A percentile compares a stretch with the other conserved stretches of the same genome.
Evolutionary conservation across 2,888 invertebrate genomes (phyloP).

Genomic region (Venusia cambrica): DNA sequence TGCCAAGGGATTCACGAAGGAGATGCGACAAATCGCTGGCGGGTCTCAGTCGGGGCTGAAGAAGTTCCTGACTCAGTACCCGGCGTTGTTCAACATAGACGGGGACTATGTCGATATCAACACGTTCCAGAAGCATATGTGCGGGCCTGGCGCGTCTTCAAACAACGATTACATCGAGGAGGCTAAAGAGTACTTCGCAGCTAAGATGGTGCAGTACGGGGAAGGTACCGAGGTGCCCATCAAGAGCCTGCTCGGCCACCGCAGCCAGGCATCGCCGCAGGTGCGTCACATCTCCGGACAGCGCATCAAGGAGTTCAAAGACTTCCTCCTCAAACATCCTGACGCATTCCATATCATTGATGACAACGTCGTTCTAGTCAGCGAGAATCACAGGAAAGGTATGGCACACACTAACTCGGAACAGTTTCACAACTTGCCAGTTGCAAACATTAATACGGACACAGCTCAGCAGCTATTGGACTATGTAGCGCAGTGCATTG

Average conservation of each 20-base stretch:
- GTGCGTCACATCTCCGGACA: slow-evolving; percentile 97
- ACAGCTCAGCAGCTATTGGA: slow-evolving; percentile 90
- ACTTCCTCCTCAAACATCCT: slow-evolving; percentile 91
- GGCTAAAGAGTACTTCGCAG: slow-evolving; percentile 98
- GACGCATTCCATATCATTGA: slow-evolving; percentile 93
- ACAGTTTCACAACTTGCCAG: slow-evolving; percentile 85
- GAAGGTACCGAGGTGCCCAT: slow-evolving; percentile 98
- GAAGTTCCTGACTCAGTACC: slow-evolving; percentile 98
- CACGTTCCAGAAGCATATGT: slow-evolving; percentile 84
- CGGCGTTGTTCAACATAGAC: slow-evolving; percentile 96
- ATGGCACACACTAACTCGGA: slow-evolving; percentile 84
- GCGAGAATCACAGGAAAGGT: slow-evolving; percentile 84
- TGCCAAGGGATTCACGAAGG: slow-evolving; percentile 98
- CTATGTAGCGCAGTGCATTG: slow-evolving; percentile 91
- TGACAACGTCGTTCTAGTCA: slow-evolving; percentile 90
- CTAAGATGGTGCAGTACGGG: slow-evolving; percentile 97
- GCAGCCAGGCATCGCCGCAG: slow-evolving; percentile 97
- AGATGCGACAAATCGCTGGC: slow-evolving; percentile 97
- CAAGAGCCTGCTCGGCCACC: slow-evolving; percentile 96
- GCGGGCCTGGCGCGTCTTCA: slow-evolving; percentile 82
- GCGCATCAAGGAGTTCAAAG: slow-evolving; percentile 96
- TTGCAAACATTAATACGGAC: slow-evolving; percentile 90
- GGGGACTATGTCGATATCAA: slow-evolving; percentile 95
- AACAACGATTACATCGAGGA: slow-evolving; percentile 96
- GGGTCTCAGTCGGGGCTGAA: slow-evolving; percentile 98